Percentiles rank a stretch among this genome's conserved stretches.
Evolutionary conservation across 1,140 invertebrate genomes (phyloP).

Genomic region (Anoplolepis gracilipes): DNA sequence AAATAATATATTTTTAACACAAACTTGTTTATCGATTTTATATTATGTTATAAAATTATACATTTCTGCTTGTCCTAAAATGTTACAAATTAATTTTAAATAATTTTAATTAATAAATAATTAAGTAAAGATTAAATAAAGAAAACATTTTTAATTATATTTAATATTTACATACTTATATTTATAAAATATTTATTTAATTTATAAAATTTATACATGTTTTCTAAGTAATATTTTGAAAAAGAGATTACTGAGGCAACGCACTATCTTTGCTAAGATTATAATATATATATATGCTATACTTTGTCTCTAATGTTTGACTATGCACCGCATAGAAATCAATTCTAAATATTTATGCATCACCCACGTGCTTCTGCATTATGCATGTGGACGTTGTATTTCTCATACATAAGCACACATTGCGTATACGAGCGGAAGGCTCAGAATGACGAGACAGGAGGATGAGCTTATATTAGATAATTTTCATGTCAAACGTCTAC

Average conservation of each 20-base stretch:
- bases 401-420: slow-evolving; percentile 20
- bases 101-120: no score
- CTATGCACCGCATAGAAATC: slow-evolving; percentile 6
- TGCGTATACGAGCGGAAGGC: slow-evolving; percentile 34
- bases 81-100: not conserved
- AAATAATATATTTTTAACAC: not conserved
- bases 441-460: slow-evolving; percentile 47
- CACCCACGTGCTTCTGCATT: slow-evolving; percentile 33
- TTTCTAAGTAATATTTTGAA: not conserved
- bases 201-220: no score
- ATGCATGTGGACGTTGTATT: slow-evolving; percentile 45
- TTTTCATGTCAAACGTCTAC: slow-evolving; percentile 57
- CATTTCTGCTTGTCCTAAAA: not conserved
- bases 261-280: not conserved
- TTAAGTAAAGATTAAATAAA: no score
- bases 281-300: slow-evolving; percentile 2
- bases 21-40: not conserved
- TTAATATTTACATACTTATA: no score
- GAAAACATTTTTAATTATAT: no score
- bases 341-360: slow-evolving; percentile 47
- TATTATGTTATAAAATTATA: not conserved
- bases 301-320: slow-evolving; percentile 34
- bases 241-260: not conserved
- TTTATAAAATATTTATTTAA: no score
- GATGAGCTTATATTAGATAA: slow-evolving; percentile 59